Evolutionary conservation across 2,797 vertebrate genomes (phyloP).

Genomic region (Paramormyrops hopkinsi): DNA sequence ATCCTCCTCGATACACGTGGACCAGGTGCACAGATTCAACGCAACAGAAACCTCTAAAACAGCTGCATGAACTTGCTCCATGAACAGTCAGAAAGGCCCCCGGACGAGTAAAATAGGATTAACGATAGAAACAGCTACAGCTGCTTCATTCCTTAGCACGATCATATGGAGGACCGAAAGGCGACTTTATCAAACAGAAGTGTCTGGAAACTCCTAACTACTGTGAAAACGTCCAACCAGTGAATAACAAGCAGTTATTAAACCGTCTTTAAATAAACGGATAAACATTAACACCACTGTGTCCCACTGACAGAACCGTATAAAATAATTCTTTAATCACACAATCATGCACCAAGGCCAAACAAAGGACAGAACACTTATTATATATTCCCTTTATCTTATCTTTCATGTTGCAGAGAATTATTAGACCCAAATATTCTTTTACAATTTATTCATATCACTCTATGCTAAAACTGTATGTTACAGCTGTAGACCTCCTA

Average conservation of each 20-base stretch:
- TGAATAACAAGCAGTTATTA: not conserved
- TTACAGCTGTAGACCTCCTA: not conserved
- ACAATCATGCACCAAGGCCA: not conserved
- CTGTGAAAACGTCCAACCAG: not conserved
- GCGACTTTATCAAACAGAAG: not conserved
- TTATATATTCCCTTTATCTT: not conserved
- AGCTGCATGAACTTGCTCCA: not conserved
- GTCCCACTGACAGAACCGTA: not conserved
- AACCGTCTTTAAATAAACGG: not conserved
- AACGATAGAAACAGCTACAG: not conserved
- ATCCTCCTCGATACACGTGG: slow-evolving; percentile 32
- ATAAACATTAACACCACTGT: not conserved
- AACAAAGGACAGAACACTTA: not conserved
- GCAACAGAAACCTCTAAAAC: not conserved
- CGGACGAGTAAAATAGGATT: not conserved
- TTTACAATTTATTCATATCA: not conserved
- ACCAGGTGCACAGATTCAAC: not conserved
- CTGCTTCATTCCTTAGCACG: not conserved
- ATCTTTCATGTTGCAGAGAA: not conserved
- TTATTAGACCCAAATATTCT: not conserved
- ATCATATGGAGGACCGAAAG: not conserved
- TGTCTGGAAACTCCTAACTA: not conserved
- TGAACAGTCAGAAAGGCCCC: not conserved
- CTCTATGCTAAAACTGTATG: not conserved
- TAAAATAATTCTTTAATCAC: not conserved